Percentiles rank a stretch among this genome's conserved stretches.
These are phyloP conservation scores for Tachysurus vachellii DNA, from an alignment of 2,113 vertebrate species.

Conservation along the genomic window DNA sequence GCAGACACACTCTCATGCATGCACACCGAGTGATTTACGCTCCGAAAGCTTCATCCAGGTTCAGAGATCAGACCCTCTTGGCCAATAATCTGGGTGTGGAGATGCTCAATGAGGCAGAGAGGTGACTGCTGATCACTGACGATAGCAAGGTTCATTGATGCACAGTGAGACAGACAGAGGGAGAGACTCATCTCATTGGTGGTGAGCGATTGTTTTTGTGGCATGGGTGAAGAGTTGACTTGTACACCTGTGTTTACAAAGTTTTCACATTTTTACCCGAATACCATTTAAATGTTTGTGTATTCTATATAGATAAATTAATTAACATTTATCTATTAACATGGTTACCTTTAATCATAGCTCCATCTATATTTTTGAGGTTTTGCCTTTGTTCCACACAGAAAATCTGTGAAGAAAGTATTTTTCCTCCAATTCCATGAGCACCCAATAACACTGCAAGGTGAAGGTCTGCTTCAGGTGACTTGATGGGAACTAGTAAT, in stretches of 20 bases:
- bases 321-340: background rate
- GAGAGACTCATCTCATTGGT: background rate
- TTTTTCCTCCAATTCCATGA: background rate
- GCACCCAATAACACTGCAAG: background rate
- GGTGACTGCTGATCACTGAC: constrained; percentile 28
- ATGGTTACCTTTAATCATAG: background rate
- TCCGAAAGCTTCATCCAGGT: constrained; percentile 24
- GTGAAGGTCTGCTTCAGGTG: background rate
- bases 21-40: constrained; percentile 25
- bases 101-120: constrained; percentile 45
- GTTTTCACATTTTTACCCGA: constrained; percentile 12
- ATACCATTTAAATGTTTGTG: background rate
- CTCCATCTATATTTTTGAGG: background rate
- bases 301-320: background rate
- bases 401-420: background rate
- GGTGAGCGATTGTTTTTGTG: constrained; percentile 35
- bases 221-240: constrained; percentile 23
- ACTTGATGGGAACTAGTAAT: background rate
- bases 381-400: background rate
- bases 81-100: constrained; percentile 32
- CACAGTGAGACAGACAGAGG: constrained; percentile 16
- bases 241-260: constrained; percentile 33
- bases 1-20: background rate
- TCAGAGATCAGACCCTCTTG: constrained; percentile 41
- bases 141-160: constrained; percentile 26